Conservation (phyloP, 1,140 invertebrate species). For the Aphidius ervi region DNA sequence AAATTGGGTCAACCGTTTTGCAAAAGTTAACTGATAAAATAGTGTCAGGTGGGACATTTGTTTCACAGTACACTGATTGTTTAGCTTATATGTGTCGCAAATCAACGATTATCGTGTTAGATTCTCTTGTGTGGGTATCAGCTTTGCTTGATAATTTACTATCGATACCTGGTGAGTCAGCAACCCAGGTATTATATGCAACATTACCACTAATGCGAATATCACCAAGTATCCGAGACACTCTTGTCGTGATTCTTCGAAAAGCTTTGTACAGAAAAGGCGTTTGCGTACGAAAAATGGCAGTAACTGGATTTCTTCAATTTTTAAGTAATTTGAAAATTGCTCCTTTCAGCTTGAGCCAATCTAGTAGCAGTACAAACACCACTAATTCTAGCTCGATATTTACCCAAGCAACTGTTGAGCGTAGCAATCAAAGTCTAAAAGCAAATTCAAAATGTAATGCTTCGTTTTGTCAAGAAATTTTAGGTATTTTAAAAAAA, state of each 20-base stretch:
- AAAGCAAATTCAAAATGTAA: conserved; percentile 44
- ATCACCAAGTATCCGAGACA: conserved; percentile 50
- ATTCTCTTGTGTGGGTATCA: conserved; percentile 49
- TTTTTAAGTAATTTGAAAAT: conserved; percentile 55
- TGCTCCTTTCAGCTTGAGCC: conserved; percentile 49
- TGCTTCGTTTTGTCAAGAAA: conserved; percentile 57
- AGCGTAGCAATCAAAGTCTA: conserved; percentile 28
- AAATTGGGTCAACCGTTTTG: conserved; percentile 48
- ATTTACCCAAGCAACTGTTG: conserved; percentile 47
- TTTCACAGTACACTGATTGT: conserved; percentile 56
- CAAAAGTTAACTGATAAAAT: conserved; percentile 52
- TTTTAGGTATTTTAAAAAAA: conserved; percentile 57
- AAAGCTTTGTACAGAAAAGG: conserved; percentile 57
- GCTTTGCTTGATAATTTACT: conserved; percentile 53
- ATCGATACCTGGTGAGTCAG: conserved; percentile 41
- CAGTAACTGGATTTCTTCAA: conserved; percentile 56
- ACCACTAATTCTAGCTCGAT: conserved; percentile 50
- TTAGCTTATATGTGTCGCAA: conserved; percentile 50
- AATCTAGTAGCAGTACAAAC: conserved; percentile 36
- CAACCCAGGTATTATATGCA: conserved; percentile 50
- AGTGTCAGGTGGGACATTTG: conserved; percentile 37
- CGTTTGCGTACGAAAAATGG: conserved; percentile 52
- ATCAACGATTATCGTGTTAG: conserved; percentile 48
- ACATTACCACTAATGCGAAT: conserved; percentile 52
- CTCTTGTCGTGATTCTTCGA: conserved; percentile 55